Evolutionary conservation across 2,888 invertebrate species (phyloP).

Genomic region (Pecten maximus): DNA sequence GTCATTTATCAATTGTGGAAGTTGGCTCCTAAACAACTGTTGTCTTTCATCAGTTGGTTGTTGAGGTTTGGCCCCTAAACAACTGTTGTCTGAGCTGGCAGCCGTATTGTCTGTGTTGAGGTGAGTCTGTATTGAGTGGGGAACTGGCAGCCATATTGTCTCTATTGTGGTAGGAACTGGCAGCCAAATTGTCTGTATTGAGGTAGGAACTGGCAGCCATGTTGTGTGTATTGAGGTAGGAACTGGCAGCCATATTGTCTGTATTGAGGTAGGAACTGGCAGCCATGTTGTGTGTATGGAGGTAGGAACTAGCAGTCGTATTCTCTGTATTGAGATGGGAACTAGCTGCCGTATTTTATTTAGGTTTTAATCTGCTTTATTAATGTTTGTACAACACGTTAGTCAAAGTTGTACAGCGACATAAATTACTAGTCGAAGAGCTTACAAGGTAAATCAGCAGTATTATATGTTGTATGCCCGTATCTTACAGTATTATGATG

Average conservation of each 20-base stretch:
- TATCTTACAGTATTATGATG: background rate
- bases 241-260: too few relatives aligned
- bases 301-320: background rate
- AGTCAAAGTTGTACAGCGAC: background rate
- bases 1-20: too few relatives aligned
- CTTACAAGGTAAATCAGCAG: background rate
- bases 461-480: background rate
- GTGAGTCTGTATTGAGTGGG: too few relatives aligned
- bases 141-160: background rate
- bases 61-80: too few relatives aligned
- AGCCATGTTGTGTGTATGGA: background rate
- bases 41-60: too few relatives aligned
- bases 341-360: background rate
- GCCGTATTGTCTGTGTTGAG: too few relatives aligned
- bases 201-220: too few relatives aligned
- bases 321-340: background rate
- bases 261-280: background rate
- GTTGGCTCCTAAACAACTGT: too few relatives aligned
- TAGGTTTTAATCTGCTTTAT: too few relatives aligned
- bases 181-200: too few relatives aligned
- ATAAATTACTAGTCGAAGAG: background rate
- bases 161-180: background rate
- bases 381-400: background rate
- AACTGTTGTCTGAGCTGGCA: too few relatives aligned
- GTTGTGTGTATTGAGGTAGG: too few relatives aligned